Evolutionary conservation across 2,888 invertebrate genomes (phyloP), one percentile per base, ranked within the genome.

Genomic region (Polydrusus pterygomalis): DNA sequence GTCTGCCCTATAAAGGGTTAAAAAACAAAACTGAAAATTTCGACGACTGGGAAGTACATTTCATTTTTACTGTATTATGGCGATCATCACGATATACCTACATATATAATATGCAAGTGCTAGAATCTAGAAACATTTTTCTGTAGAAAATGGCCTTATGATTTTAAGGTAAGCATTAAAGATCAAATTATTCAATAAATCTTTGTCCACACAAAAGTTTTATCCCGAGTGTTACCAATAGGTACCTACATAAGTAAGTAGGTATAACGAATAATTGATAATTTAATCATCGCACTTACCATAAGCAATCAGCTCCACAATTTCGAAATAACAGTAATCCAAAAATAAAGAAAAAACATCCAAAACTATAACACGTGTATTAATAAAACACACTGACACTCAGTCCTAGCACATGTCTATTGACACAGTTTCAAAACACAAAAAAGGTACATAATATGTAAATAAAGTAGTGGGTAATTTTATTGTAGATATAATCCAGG

Each of bases 251-350:
- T n/a, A n/a, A n/a, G n/a, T n/a, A n/a, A 7, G 8, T 34, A 34
- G 10, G 1, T 43, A 43, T 43, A 3, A n/a, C 3, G 2, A 38
- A 38, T 60, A 17, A 18, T 1, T n/a, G 2, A 30, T 8, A n/a
- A 54, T 10, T n/a, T 17, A 51, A 49, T 51, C 15, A 67, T 20
- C 7, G 13, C 58, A 67, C 75, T 71, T 67, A 75, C 75, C 75
- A 75, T 71, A 71, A 54, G 71, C 49, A 18, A 72, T 15, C 60
- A 72, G 63, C 69, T 72, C 72, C 76, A 76, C 76, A 69, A 38
- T 76, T 76, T 34, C 51, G 18, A 68, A 25, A 69, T 51, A 67
- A 56, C 69, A 69, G 63, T 74, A 74, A 74, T 70, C 74, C 74
- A 74, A 69, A 69, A 51, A 30, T 38, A 43, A 70, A 70, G 34